phyloP scores from a whole-genome alignment of 2,797 vertebrate species.

The Oceanodroma leucorhoa region DNA sequence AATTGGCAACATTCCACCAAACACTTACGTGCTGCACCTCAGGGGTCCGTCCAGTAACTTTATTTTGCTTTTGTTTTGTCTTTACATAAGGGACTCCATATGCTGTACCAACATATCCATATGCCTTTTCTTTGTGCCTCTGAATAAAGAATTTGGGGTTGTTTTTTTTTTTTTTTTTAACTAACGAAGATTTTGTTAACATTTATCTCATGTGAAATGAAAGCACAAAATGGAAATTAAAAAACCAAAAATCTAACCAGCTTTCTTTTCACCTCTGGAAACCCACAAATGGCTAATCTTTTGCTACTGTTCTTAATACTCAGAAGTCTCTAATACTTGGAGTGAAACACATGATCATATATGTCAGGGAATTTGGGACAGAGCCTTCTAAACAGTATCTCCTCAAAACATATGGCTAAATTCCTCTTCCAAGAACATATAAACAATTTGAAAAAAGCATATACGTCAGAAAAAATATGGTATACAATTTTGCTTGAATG shows the following conservation, averaged over 20 bases:
- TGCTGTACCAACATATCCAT: constrained; percentile 39
- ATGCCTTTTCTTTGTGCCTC: constrained; percentile 13
- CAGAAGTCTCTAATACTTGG: not conserved
- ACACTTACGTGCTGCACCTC: not conserved
- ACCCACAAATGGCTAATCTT: not conserved
- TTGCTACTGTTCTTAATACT: not conserved
- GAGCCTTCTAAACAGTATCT: not conserved
- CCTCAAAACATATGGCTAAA: not conserved
- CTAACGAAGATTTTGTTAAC: not conserved
- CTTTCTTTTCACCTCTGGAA: not conserved
- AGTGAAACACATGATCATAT: not conserved
- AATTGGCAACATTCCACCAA: constrained; percentile 43
- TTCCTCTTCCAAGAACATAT: not conserved
- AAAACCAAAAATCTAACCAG: not conserved
- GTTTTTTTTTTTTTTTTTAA: not conserved
- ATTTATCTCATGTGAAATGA: not conserved
- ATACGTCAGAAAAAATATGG: not conserved
- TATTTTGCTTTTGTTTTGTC: constrained; percentile 39
- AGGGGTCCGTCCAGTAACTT: constrained; percentile 18
- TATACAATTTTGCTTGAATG: not conserved
- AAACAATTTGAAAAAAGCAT: not conserved
- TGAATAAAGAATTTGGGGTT: not conserved
- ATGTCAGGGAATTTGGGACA: not conserved
- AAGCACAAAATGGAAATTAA: not conserved
- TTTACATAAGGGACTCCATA: constrained; percentile 52